Evolutionary conservation across 2,888 invertebrate species (phyloP).

Genomic region (Oasisia sp.): DNA sequence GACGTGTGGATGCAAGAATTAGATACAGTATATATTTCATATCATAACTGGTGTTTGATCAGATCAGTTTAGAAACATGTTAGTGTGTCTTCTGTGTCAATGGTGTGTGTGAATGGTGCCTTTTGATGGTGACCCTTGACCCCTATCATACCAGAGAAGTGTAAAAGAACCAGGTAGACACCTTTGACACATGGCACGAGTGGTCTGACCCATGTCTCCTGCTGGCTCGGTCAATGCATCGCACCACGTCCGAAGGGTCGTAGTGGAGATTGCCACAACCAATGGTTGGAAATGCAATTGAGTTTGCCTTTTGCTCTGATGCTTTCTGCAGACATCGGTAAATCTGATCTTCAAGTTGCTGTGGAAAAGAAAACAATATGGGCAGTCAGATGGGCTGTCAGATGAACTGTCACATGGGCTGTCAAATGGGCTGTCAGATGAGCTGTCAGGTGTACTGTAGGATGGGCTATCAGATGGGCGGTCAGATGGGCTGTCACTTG

Average conservation of each 20-base stretch:
- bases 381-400: too few relatives aligned
- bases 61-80: not conserved
- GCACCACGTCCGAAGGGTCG: not conserved
- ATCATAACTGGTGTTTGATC: too few relatives aligned
- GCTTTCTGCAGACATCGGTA: not conserved
- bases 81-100: not conserved
- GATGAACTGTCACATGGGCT: too few relatives aligned
- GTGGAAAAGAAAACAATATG: not conserved
- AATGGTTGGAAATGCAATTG: not conserved
- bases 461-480: too few relatives aligned
- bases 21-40: too few relatives aligned
- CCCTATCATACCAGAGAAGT: not conserved
- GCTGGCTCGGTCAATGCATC: not conserved
- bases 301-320: not conserved
- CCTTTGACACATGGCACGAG: not conserved
- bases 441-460: too few relatives aligned
- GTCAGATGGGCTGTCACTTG: too few relatives aligned
- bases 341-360: slow-evolving; percentile 5
- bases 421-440: too few relatives aligned
- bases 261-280: not conserved
- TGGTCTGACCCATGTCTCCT: not conserved
- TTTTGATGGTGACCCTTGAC: not conserved
- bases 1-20: too few relatives aligned
- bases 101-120: not conserved
- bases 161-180: not conserved